Conservation (phyloP, 1,140 invertebrate genomes). For the Ostrea denselamellosa region DNA sequence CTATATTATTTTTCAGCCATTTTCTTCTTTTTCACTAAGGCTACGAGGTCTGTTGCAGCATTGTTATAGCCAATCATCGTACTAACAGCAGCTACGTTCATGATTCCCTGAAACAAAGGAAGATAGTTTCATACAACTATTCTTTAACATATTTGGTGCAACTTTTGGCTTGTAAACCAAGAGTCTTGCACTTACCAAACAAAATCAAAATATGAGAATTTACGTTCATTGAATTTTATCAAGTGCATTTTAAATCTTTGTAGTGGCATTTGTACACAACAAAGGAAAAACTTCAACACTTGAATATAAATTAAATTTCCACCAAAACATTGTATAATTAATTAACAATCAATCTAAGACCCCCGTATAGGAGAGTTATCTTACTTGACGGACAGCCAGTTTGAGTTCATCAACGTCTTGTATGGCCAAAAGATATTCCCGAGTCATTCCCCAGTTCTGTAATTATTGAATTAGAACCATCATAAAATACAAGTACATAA, state of each 20-base stretch:
- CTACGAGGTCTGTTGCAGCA: slow-evolving; percentile 63
- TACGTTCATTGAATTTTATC: not conserved
- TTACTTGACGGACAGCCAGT: slow-evolving; percentile 62
- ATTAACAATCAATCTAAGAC: not conserved
- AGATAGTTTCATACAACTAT: not conserved
- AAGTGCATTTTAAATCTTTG: not conserved
- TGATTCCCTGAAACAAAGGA: slow-evolving; percentile 66
- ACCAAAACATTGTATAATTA: not conserved
- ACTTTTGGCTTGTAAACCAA: no score
- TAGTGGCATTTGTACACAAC: not conserved
- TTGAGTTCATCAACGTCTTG: slow-evolving; percentile 66
- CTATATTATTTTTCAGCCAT: not conserved
- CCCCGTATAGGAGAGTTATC: not conserved
- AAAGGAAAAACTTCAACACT: not conserved
- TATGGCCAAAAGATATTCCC: slow-evolving; percentile 67
- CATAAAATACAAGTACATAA: not conserved
- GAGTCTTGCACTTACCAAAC: no score
- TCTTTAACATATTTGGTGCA: not conserved
- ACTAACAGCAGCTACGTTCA: slow-evolving; percentile 69
- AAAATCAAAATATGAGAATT: not conserved
- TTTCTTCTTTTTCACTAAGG: slow-evolving; percentile 55
- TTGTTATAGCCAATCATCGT: slow-evolving; percentile 65
- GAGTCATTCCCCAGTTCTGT: slow-evolving; percentile 66
- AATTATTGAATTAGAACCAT: not conserved
- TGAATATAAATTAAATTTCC: not conserved